Conservation (phyloP, 1,140 invertebrate species). For the Zaprionus taronus region DNA sequence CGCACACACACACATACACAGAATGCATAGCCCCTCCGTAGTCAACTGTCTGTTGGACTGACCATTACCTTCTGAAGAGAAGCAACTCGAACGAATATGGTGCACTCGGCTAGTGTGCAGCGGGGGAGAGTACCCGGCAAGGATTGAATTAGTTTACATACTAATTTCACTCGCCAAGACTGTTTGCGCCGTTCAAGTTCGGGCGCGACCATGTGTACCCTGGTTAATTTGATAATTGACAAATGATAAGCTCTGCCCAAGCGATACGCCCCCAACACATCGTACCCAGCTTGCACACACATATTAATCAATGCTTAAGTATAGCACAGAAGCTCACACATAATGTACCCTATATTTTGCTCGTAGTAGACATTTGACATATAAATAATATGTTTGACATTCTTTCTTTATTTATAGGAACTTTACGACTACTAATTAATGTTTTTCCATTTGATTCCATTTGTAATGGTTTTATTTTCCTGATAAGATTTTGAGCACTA, state of each 20-base stretch:
- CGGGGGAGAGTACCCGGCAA: conserved; percentile 6
- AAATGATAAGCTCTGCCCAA: conserved; percentile 29
- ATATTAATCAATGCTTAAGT: not conserved
- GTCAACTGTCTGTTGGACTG: conserved; percentile 31
- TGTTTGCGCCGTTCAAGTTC: conserved; percentile 23
- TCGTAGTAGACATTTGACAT: not conserved
- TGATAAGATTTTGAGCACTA: too few relatives aligned
- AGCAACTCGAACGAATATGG: not conserved
- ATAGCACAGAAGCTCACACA: not conserved
- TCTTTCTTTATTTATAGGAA: too few relatives aligned
- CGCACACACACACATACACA: conserved; percentile 14
- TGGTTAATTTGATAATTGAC: conserved; percentile 43
- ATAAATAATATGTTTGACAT: too few relatives aligned
- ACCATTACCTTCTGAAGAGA: conserved; percentile 10
- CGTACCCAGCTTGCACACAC: not conserved
- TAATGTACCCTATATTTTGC: not conserved
- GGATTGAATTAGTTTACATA: conserved; percentile 50
- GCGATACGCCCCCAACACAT: not conserved
- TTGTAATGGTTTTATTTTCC: too few relatives aligned
- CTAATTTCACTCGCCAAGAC: conserved; percentile 19
- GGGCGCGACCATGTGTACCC: conserved; percentile 17
- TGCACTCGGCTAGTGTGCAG: not conserved
- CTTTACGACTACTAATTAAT: too few relatives aligned
- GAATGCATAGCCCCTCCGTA: not conserved
- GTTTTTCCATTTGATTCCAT: too few relatives aligned